Conservation (phyloP, 2,888 invertebrate species). For the Parasteatoda lunata region DNA sequence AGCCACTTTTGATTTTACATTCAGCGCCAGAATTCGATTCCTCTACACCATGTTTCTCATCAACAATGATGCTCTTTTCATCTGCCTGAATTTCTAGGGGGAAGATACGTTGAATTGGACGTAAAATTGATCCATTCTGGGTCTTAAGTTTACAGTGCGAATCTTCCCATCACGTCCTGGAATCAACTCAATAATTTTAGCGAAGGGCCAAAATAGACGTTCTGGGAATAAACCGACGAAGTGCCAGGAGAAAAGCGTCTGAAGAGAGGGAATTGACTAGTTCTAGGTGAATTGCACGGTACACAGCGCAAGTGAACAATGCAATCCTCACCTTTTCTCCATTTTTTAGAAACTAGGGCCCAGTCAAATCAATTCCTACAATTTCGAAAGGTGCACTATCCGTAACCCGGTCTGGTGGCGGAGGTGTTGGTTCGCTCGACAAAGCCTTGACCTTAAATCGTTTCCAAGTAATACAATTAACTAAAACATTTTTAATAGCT, state of each 20-base stretch:
- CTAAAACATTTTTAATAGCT: not conserved
- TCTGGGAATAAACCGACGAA: not conserved
- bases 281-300: not conserved
- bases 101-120: no score
- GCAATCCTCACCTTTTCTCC: not conserved
- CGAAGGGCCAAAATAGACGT: no score
- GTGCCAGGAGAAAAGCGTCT: not conserved
- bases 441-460: no score
- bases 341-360: not conserved
- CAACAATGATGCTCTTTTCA: no score
- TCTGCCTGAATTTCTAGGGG: no score
- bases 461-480: not conserved
- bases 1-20: no score
- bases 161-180: no score
- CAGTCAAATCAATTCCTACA: not conserved
- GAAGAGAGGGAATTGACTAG: not conserved
- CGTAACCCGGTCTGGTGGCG: not conserved
- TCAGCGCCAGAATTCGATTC: no score
- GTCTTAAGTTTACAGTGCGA: no score
- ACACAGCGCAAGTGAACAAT: not conserved
- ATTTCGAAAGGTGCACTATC: not conserved
- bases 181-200: no score
- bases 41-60: no score
- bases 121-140: no score
- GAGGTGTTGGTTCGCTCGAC: slow-evolving; percentile 9